These are phyloP conservation scores for Lasioglossum marginatum DNA, from an alignment of 2,888 invertebrate species.

Conservation along the genomic window DNA sequence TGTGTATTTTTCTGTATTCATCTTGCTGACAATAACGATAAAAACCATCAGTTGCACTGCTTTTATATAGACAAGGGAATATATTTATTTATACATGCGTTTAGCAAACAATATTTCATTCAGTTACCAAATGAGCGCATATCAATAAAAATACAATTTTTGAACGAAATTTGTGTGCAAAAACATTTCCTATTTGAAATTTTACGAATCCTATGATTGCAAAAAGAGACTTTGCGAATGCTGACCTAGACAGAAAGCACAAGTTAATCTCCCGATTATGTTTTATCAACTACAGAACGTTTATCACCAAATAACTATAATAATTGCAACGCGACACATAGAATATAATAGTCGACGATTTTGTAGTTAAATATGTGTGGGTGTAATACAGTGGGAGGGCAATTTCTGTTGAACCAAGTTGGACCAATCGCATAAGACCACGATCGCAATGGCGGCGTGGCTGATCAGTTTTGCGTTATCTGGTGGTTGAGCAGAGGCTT, in stretches of 20 bases:
- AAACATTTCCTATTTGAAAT: neutral
- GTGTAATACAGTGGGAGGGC: slow-evolving; percentile 36
- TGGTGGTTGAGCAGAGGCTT: slow-evolving; percentile 73
- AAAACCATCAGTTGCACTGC: neutral
- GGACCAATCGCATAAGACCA: slow-evolving; percentile 86
- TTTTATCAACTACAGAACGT: neutral
- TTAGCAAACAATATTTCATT: neutral
- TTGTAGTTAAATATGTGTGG: slow-evolving; percentile 3
- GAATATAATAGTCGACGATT: neutral
- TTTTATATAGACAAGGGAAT: neutral
- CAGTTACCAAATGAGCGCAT: slow-evolving; percentile 2
- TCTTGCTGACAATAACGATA: neutral
- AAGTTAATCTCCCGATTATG: neutral
- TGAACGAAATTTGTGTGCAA: neutral
- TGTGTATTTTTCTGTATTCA: slow-evolving; percentile 13
- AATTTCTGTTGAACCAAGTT: slow-evolving; percentile 67
- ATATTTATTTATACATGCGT: neutral
- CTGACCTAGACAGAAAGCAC: neutral
- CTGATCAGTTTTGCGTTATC: slow-evolving; percentile 78
- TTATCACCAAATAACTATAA: neutral
- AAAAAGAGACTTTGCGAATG: neutral
- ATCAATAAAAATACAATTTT: slow-evolving; percentile 15
- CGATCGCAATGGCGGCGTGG: slow-evolving; percentile 83
- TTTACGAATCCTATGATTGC: slow-evolving; percentile 24
- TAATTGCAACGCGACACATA: neutral